Conservation (phyloP, 2,113 vertebrate genomes). For the Dipodomys spectabilis region DNA sequence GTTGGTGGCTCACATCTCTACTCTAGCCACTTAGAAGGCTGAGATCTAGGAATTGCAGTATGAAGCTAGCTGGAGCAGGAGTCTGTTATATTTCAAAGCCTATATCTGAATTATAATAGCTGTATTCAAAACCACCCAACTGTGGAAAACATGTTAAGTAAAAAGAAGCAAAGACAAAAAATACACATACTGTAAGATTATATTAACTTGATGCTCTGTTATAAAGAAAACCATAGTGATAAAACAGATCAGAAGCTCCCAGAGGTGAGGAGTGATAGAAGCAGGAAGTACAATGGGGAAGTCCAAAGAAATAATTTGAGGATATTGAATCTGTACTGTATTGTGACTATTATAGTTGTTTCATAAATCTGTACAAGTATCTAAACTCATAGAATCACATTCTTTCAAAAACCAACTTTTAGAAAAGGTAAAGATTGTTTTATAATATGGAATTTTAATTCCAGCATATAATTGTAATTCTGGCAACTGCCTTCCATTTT, state of each 20-base stretch:
- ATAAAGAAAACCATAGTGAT: conserved; percentile 12
- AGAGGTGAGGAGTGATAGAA: neutral
- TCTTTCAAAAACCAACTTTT: neutral
- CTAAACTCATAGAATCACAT: neutral
- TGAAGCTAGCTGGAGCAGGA: too few species aligned
- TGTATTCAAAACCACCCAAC: neutral
- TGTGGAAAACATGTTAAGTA: neutral
- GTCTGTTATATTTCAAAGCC: neutral
- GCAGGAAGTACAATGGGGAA: neutral
- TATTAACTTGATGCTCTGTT: neutral
- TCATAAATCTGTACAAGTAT: neutral
- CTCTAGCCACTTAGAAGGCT: too few species aligned
- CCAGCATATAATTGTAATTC: neutral
- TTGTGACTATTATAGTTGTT: neutral
- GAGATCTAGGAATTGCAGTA: too few species aligned
- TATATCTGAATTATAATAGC: neutral
- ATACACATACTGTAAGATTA: neutral
- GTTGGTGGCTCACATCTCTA: too few species aligned
- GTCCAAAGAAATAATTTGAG: neutral
- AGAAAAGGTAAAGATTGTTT: neutral
- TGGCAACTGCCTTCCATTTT: neutral
- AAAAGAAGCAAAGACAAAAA: neutral
- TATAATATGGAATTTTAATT: neutral
- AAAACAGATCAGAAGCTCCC: neutral
- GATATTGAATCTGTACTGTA: neutral